Base-by-base conservation (phyloP, 2,113 vertebrate genomes). In the Lycaon pictus region DNA sequence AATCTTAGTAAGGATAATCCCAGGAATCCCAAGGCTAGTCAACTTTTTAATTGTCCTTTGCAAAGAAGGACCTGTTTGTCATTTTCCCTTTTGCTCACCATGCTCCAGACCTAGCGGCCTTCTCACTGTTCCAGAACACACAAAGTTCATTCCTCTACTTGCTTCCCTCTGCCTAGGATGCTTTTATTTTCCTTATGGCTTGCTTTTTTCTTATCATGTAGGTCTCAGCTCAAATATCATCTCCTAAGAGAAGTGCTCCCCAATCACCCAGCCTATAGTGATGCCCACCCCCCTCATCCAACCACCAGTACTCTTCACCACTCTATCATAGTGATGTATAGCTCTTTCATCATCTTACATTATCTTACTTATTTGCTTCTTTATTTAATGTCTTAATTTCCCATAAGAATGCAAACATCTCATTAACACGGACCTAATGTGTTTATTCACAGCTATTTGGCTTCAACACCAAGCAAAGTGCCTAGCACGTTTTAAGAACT, bases 91-190 rank as follows among this genome's bases (percentile, higher is more conserved):
- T 76, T 2, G 8, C 4, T 71, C 80, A 7, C 10, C n/a, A 22
- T 0, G 0, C 2, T 51, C n/a, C 17, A 11, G 56, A n/a, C 48
- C n/a, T 7, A 0, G 1, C 11, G 27, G 35, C 43, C 32, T 69
- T 65, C 35, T 81, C 17, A 23, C 7, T 65, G 74, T 82, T 60
- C 4, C 37, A 0, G 8, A 48, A n/a, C 27, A 79, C 25, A 58
- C 27, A 37, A 35, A 94, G 58, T 76, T 67, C 62, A 23, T 23
- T 56, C 83, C 77, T 88, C 53, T 84, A 55, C 76, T 51, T 32
- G 25, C 29, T 77, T 71, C n/a, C 51, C 55, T 90, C 11, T 58
- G 11, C 58, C 35, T 25, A 23, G 32, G 53, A 67, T 56, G 32
- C 27, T 19, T 20, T n/a, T 20, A 35, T 29, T 62, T n/a, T 76